Evolutionary conservation across 2,113 vertebrate genomes (phyloP).

Genomic region (Potamarius usumacintae): DNA sequence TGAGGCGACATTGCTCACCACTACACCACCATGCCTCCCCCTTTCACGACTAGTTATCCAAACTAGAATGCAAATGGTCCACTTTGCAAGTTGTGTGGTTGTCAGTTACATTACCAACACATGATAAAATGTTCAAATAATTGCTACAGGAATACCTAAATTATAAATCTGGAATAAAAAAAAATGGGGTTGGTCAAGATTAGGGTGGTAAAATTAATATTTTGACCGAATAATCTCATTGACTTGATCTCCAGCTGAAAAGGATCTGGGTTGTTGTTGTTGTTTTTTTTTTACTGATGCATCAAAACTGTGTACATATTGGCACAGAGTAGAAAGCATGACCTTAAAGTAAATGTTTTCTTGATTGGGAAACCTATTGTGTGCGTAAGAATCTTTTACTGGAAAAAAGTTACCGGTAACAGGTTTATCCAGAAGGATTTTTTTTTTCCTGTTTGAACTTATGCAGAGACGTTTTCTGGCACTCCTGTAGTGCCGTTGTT

Average conservation of each 20-base stretch:
- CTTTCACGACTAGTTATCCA: too few relatives aligned
- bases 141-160: too few relatives aligned
- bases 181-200: too few relatives aligned
- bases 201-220: too few relatives aligned
- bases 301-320: not conserved
- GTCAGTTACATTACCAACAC: too few relatives aligned
- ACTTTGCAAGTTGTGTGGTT: too few relatives aligned
- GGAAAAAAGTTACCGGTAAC: not conserved
- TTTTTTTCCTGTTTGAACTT: not conserved
- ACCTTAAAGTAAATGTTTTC: slow-evolving; percentile 4
- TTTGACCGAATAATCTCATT: too few relatives aligned
- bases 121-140: too few relatives aligned
- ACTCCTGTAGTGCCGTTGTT: not conserved
- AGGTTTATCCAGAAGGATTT: not conserved
- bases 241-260: not conserved
- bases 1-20: too few relatives aligned
- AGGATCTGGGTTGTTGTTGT: not conserved
- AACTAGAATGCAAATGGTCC: too few relatives aligned
- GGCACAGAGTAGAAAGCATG: not conserved
- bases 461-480: not conserved
- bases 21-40: too few relatives aligned
- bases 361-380: not conserved
- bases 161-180: too few relatives aligned
- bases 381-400: not conserved
- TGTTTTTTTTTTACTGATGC: not conserved